Percentiles rank a stretch among this genome's conserved stretches.
Conservation (phyloP, 2,797 vertebrate species). For the Crocodylus rhombifer region DNA sequence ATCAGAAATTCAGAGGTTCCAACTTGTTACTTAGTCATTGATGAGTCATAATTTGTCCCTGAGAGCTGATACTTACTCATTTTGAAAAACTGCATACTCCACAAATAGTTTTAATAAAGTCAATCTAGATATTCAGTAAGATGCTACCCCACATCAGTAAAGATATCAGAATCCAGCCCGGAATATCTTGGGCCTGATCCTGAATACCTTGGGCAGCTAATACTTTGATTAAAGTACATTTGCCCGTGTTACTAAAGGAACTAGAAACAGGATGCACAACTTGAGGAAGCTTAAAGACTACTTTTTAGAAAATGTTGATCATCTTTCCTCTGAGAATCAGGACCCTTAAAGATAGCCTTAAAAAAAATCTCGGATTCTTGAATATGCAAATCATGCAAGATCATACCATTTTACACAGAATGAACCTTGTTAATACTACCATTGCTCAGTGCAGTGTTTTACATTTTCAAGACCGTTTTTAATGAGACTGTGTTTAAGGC, state of each 20-base stretch:
- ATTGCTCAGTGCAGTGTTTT: background rate
- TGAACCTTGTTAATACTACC: background rate
- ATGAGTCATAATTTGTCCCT: conserved; percentile 37
- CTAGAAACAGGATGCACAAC: background rate
- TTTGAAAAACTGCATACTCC: background rate
- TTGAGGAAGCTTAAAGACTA: background rate
- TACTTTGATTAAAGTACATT: background rate
- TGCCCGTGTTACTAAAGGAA: background rate
- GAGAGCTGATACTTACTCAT: background rate
- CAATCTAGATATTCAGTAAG: rapidly evolving
- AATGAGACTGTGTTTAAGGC: background rate
- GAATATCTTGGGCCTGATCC: background rate
- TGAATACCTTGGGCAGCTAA: background rate
- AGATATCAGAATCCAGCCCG: background rate
- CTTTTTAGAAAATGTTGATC: background rate
- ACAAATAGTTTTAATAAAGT: rapidly evolving
- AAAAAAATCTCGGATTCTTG: background rate
- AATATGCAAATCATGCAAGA: background rate
- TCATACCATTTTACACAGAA: background rate
- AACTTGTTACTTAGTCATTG: conserved; percentile 29
- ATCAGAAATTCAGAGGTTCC: conserved; percentile 37
- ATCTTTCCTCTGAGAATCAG: background rate
- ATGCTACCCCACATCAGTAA: rapidly evolving
- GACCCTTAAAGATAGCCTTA: background rate
- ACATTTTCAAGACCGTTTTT: background rate